These are phyloP conservation scores for Tigriopus californicus DNA, from an alignment of 2,888 invertebrate genomes.

Conservation along the genomic window DNA sequence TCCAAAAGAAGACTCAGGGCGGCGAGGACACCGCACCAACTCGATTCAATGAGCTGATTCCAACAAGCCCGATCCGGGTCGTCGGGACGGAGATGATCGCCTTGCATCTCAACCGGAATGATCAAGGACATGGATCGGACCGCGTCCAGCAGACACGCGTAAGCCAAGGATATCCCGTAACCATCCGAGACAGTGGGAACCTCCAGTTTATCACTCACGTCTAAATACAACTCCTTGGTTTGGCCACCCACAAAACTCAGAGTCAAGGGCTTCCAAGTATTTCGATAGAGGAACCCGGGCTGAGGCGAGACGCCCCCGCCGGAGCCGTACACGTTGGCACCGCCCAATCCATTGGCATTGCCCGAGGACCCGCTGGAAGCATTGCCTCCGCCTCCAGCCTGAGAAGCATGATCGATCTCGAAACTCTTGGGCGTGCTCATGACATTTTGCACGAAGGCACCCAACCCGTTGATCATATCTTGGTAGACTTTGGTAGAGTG, in stretches of 20 bases:
- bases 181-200: conserved; percentile 88
- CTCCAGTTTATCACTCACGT: conserved; percentile 87
- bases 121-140: conserved; percentile 63
- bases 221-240: conserved; percentile 73
- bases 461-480: conserved; percentile 82
- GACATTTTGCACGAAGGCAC: conserved; percentile 79
- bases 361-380: background rate
- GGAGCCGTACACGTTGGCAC: background rate
- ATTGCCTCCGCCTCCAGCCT: background rate
- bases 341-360: background rate
- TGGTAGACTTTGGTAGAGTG: conserved; percentile 60
- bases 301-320: conserved; percentile 67
- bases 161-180: conserved; percentile 88
- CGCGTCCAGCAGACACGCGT: conserved; percentile 77
- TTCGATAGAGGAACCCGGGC: conserved; percentile 78
- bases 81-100: conserved; percentile 23
- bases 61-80: conserved; percentile 35
- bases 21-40: conserved; percentile 84
- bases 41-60: conserved; percentile 66
- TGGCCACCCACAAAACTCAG: conserved; percentile 64
- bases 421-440: conserved; percentile 28
- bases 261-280: conserved; percentile 75
- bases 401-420: conserved; percentile 21
- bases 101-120: conserved; percentile 26
- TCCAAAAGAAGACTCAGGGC: conserved; percentile 79